Base-by-base conservation (phyloP, 2,888 invertebrate species). In the Sepiola atlantica region DNA sequence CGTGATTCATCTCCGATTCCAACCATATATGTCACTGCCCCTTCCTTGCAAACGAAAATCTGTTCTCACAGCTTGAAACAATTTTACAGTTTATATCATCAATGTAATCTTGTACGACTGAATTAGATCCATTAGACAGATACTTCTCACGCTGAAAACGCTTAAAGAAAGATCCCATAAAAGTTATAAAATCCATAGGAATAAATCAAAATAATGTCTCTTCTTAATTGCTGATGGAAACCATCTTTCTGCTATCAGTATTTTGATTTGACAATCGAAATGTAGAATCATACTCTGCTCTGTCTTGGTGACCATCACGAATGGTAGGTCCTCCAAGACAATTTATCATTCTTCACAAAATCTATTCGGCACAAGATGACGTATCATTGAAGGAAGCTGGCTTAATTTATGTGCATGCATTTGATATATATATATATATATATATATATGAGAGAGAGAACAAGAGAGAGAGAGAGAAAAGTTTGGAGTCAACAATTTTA, bases 191-290 rank as follows among this genome's bases (percentile, higher is more conserved):
- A 77, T 77, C 77, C 32, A 77, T 32, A 77, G 32, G 32, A n/a
- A n/a, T 77, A 77, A n/a, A 77, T 77, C 77, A 77, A 77, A 77
- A 77, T 77, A 77, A 77, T 77, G 77, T 77, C 77, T 32, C n/a
- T 77, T 32, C 77, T 77, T 77, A 77, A 77, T 77, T 77, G 77
- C 32, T 77, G 77, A n/a, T n/a, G n/a, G 32, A n/a, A 77, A n/a
- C 77, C 77, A 77, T 77, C n/a, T 77, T 77, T 77, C 77, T 77
- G 77, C 32, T 77, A 77, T 77, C 77, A 77, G 77, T 77, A 77
- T 77, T 77, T 77, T n/a, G 77, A 77, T 77, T n/a, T 32, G 32
- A 77, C n/a, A 77, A 77, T 32, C n/a, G n/a, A 77, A 77, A 77
- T 77, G 77, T 77, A 77, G 77, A n/a, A 77, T 77, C 45, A 45